Base-by-base conservation (phyloP, 2,888 invertebrate genomes). In the Heliconius hortense region DNA sequence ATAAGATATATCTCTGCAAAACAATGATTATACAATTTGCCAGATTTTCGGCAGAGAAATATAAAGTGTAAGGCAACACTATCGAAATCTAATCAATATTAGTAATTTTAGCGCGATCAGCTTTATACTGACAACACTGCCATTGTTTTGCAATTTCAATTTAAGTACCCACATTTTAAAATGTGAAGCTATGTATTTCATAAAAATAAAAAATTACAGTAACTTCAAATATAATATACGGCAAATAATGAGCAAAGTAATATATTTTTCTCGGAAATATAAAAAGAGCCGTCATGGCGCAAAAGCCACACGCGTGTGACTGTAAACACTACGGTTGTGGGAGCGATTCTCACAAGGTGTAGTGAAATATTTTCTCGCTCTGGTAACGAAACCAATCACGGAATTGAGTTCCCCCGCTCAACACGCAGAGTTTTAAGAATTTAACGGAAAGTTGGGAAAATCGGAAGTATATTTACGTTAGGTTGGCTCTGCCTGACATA, bases 41-140 rank as follows among this genome's bases (percentile, higher is more conserved):
- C 5, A n/a, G 7, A 24, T 43, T 64, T 39, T 43, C 66, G 24
- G 24, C 24, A 66, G 24, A 24, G n/a, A 24, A 39, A 66, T 66
- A 66, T 66, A n/a, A 39, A 66, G 11, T 11, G 39, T 39, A 18
- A 24, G 66, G 66, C 66, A 66, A 66, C 66, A 66, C 66, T 1
- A 24, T 66, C 24, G 2, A 24, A 66, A 66, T 15, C 39, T 66
- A 43, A 66, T 66, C 56, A 56, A n/a, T 56, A 48, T 66, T 15
- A n/a, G 43, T 43, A 15, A 66, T 66, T 24, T 43, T 8, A 24
- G 8, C 39, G 66, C 24, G 43, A 21, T 26, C 10, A 24, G 1
- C 66, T 39, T 66, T 39, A 35, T 63, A 66, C 35, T 66, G 66
- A 66, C 66, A 39, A 66, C 66, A 43, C 43, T 66, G 39, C 7